A percentile compares a stretch with the other conserved stretches of the same genome.
phyloP scores from a whole-genome alignment of 2,797 vertebrate species.

The Eutrigla gurnardus region DNA sequence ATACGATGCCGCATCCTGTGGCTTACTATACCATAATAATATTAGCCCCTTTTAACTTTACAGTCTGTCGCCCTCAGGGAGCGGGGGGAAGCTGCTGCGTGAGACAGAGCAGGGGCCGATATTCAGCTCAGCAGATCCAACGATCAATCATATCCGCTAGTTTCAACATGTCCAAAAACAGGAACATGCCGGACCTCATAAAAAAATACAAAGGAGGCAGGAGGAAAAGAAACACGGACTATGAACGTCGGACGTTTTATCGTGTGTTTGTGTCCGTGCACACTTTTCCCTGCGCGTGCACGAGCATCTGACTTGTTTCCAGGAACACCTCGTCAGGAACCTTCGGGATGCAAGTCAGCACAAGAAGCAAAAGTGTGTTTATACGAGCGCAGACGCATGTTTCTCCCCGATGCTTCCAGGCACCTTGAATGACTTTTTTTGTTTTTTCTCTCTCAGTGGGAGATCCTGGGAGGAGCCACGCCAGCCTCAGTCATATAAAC shows the following conservation, averaged over 20 bases:
- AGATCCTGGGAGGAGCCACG: constrained; percentile 84
- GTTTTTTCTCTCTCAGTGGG: constrained; percentile 61
- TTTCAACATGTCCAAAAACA: constrained; percentile 78
- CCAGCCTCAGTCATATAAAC: constrained; percentile 77
- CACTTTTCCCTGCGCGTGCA: constrained; percentile 42
- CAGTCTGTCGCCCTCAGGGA: constrained; percentile 65
- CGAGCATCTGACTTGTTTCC: constrained; percentile 77
- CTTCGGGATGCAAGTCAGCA: constrained; percentile 86
- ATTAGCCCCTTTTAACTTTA: constrained; percentile 83
- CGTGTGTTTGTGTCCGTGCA: constrained; percentile 31
- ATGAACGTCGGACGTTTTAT: constrained; percentile 62
- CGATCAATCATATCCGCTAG: constrained; percentile 78
- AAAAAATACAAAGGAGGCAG: constrained; percentile 13
- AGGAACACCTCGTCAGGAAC: constrained; percentile 80
- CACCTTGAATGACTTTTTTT: constrained; percentile 80
- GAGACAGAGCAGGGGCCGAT: constrained; percentile 76
- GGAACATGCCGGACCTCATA: constrained; percentile 67
- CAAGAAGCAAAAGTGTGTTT: constrained; percentile 83
- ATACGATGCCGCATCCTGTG: constrained; percentile 78
- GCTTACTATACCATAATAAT: constrained; percentile 80
- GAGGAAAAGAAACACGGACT: constrained; percentile 25
- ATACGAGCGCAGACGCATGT: constrained; percentile 75
- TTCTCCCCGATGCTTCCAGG: constrained; percentile 78
- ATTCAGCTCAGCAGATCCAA: constrained; percentile 72
- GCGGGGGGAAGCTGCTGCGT: constrained; percentile 63